A percentile compares a stretch with the other conserved stretches of the same genome.
These are phyloP conservation scores for Rhea americana DNA, from an alignment of 2,113 vertebrate species.

Conservation along the genomic window DNA sequence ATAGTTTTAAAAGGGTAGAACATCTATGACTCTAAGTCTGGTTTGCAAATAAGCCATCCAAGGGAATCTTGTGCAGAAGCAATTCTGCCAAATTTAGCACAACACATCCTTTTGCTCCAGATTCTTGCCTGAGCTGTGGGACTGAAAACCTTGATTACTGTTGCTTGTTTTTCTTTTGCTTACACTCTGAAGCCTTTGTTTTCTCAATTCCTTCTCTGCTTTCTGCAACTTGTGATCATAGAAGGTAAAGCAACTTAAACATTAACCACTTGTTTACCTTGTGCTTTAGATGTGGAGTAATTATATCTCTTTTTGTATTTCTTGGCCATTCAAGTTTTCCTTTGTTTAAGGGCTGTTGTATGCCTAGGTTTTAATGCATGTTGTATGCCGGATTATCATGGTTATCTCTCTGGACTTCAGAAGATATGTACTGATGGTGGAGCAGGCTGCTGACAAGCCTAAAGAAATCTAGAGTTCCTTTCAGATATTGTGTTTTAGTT, in stretches of 20 bases:
- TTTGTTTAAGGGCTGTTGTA: neutral
- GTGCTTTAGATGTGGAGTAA: neutral
- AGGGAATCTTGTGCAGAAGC: neutral
- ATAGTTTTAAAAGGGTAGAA: slow-evolving; percentile 4
- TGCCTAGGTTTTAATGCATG: neutral
- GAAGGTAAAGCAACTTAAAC: neutral
- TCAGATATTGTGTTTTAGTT: neutral
- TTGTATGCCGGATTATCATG: neutral
- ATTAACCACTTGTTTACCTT: neutral
- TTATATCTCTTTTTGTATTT: neutral
- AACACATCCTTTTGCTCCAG: neutral
- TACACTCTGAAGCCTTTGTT: slow-evolving; percentile 18
- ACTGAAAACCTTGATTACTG: neutral
- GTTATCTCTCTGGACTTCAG: neutral
- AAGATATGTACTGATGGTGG: neutral
- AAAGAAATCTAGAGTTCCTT: neutral
- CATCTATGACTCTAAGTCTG: neutral
- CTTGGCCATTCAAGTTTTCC: neutral
- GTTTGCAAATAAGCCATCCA: slow-evolving; percentile 32
- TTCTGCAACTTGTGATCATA: neutral
- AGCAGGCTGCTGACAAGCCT: neutral
- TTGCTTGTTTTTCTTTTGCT: slow-evolving; percentile 7
- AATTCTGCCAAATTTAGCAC: neutral
- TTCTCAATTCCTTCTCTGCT: slow-evolving; percentile 8
- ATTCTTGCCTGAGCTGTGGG: neutral